Conservation (phyloP, 2,888 invertebrate genomes). For the Lithosia quadra region DNA sequence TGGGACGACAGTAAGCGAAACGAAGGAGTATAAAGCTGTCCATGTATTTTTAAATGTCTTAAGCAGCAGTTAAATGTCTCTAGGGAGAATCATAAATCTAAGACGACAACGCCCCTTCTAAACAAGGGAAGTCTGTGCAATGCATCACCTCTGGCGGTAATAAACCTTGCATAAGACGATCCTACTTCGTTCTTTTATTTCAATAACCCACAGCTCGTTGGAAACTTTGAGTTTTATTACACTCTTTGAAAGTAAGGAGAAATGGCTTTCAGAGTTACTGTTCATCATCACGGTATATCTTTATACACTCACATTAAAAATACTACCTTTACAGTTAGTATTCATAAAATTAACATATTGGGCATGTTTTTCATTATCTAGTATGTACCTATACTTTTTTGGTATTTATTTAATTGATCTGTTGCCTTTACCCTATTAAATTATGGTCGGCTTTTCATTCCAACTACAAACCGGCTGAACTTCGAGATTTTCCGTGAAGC, state of each 20-base stretch:
- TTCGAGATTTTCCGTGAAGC: too few species aligned
- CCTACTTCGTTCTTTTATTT: constrained; percentile 71
- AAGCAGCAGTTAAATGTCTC: constrained; percentile 39
- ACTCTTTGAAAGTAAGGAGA: constrained; percentile 63
- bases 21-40: constrained; percentile 34
- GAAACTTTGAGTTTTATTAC: constrained; percentile 72
- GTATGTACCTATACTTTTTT: not conserved
- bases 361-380: constrained; percentile 19
- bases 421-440: not conserved
- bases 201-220: constrained; percentile 71
- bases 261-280: constrained; percentile 41
- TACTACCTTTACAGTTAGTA: constrained; percentile 23
- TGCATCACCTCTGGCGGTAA: constrained; percentile 69
- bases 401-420: not conserved
- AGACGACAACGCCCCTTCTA: constrained; percentile 55
- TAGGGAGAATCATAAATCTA: constrained; percentile 46
- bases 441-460: too few species aligned
- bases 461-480: too few species aligned
- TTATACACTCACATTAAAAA: constrained; percentile 18
- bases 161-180: constrained; percentile 64
- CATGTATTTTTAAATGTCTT: constrained; percentile 53
- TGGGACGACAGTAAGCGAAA: constrained; percentile 31
- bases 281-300: constrained; percentile 41
- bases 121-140: constrained; percentile 62
- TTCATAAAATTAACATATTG: constrained; percentile 32